These are phyloP conservation scores for Epizoanthus rinbou DNA, from an alignment of 92 coral and sea anemone genomes.

Conservation along the genomic window DNA sequence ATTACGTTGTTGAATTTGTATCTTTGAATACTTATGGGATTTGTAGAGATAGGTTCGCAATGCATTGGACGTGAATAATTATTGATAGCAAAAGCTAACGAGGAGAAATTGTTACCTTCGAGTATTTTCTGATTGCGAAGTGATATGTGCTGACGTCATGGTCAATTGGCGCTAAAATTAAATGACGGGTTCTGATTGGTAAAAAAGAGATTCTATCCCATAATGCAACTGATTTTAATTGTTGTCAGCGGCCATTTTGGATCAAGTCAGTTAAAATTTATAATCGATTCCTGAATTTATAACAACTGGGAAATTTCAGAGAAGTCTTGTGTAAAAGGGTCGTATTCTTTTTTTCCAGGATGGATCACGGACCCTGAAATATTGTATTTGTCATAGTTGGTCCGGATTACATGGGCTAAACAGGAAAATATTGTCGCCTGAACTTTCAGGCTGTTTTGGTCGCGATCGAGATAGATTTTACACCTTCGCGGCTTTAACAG, in stretches of 20 bases:
- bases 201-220: constrained; percentile 42
- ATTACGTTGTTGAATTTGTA: not conserved
- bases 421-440: constrained; percentile 1
- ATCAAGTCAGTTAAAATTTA: constrained; percentile 51
- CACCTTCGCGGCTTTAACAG: constrained; percentile 1
- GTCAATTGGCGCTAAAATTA: constrained; percentile 40
- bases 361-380: constrained; percentile 4
- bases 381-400: not conserved
- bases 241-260: constrained; percentile 97
- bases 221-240: constrained; percentile 45
- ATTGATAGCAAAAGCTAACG: not conserved
- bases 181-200: constrained; percentile 67
- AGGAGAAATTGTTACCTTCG: constrained; percentile 7
- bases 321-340: constrained; percentile 13
- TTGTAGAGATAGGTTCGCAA: not conserved
- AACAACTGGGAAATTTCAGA: constrained; percentile 37
- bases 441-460: constrained; percentile 5
- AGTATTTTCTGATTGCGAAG: constrained; percentile 21
- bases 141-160: too few relatives aligned
- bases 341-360: constrained; percentile 1
- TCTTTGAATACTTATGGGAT: not conserved
- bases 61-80: not conserved
- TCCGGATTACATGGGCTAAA: constrained; percentile 28
- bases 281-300: constrained; percentile 55
- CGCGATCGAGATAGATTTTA: not conserved